Base-by-base conservation (phyloP, 2,888 invertebrate species). In the Eilema griseolum region DNA sequence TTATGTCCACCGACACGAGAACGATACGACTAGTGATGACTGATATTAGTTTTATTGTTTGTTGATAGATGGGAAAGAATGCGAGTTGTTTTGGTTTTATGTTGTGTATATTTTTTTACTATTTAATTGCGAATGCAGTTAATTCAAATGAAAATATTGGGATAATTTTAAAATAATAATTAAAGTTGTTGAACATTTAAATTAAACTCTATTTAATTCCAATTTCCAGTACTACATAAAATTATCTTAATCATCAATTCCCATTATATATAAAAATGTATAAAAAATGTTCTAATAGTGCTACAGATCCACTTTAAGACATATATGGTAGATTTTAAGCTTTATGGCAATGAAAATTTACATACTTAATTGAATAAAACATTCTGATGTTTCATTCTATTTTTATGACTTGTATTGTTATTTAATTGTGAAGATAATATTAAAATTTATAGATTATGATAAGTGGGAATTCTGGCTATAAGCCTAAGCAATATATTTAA, bases 1-100 rank as follows among this genome's bases (percentile, higher is more conserved):
- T 83, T 77, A 74, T 71, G 74, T 37, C 66, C 67, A 14, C 59
- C 76, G 76, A 67, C 72, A 74, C 73, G 74, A 67, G 62, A 46
- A 71, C 80, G 80, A 68, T 59, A 76, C 83, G 85, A 79, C 71
- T 59, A 20, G 66, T 75, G 74, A 64, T 71, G 76, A 78, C 67
- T 69, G 69, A 68, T 72, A 73, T 73, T 69, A 31, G 73, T 70
- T 73, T 79, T 69, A 41, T 63, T 63, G 57, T 72, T 79, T 67
- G 31, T 63, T 63, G 63, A 68, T 28, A 62, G 56, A 61, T 24
- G 20, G 12, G 31, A 11, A 24, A 46, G 66, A 66, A 66, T 57
- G 52, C n/a, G n/a, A 52, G 52, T 7, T 52, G n/a, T n/a, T 52
- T 52, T 52, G 52, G 20, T 20, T 52, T n/a, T 46, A 7, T 52